Evolutionary conservation across 2,888 invertebrate species (phyloP).

Genomic region (Xylota segnis): DNA sequence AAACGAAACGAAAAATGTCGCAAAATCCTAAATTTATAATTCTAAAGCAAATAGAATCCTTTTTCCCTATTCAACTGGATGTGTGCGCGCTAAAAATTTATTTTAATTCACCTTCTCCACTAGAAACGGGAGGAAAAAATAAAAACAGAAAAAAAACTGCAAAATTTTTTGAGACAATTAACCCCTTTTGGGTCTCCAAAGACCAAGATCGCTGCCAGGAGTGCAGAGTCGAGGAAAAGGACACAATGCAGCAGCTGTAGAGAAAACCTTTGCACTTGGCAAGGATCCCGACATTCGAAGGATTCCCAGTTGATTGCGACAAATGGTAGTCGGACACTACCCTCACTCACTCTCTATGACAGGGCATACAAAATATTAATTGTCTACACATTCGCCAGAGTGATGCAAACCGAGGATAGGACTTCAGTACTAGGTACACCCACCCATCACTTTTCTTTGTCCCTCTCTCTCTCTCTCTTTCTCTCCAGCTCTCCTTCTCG

Average conservation of each 20-base stretch:
- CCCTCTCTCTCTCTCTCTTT: neutral
- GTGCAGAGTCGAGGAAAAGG: slow-evolving; percentile 8
- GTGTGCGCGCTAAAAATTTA: slow-evolving; percentile 46
- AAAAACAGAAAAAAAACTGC: slow-evolving; percentile 14
- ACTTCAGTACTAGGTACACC: neutral
- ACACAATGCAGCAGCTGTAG: slow-evolving; percentile 50
- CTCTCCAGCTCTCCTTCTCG: no score
- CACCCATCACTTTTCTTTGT: slow-evolving; percentile 1
- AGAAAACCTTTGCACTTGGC: slow-evolving; percentile 42
- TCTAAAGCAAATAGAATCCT: slow-evolving; percentile 76
- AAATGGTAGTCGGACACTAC: slow-evolving; percentile 65
- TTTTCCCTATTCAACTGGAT: slow-evolving; percentile 46
- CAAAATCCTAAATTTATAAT: slow-evolving; percentile 77
- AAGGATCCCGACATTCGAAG: slow-evolving; percentile 59
- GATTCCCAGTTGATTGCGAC: slow-evolving; percentile 76
- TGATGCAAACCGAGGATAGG: slow-evolving; percentile 14
- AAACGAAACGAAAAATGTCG: slow-evolving; percentile 73
- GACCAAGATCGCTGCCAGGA: slow-evolving; percentile 57
- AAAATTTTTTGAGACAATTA: slow-evolving; percentile 69
- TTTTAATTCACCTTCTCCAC: slow-evolving; percentile 70
- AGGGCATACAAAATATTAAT: slow-evolving; percentile 55
- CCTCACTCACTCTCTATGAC: neutral
- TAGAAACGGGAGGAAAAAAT: slow-evolving; percentile 31
- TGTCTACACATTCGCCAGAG: slow-evolving; percentile 68
- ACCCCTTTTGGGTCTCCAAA: slow-evolving; percentile 67